These are phyloP conservation scores for Oryzias celebensis DNA, from an alignment of 2,113 vertebrate genomes.

Conservation along the genomic window DNA sequence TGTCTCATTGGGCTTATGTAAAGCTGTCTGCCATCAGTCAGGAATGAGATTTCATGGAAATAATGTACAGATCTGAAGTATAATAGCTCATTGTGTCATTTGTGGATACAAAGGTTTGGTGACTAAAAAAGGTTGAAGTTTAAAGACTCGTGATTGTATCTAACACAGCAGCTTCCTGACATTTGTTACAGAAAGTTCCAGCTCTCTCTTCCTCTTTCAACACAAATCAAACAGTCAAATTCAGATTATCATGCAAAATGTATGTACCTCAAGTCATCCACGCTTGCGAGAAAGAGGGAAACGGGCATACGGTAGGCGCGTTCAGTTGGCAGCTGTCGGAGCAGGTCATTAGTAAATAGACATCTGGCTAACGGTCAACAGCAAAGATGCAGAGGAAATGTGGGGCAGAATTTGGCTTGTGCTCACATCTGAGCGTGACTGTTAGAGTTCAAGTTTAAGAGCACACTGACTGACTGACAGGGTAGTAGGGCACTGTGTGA, in stretches of 20 bases:
- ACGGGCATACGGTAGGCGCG: conserved; percentile 6
- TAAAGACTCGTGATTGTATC: too few relatives aligned
- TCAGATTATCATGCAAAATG: neutral
- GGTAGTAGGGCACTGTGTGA: conserved; percentile 48
- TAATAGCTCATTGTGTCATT: neutral
- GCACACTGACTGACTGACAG: conserved; percentile 25
- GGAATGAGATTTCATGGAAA: too few relatives aligned
- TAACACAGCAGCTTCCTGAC: too few relatives aligned
- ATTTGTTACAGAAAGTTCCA: too few relatives aligned
- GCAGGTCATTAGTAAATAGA: conserved; percentile 55
- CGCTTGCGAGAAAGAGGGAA: conserved; percentile 4
- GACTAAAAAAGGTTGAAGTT: neutral
- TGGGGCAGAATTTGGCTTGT: conserved; percentile 38
- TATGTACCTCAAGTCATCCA: conserved; percentile 25
- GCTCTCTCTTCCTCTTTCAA: too few relatives aligned
- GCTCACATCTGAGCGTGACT: conserved; percentile 29
- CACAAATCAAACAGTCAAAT: conserved; percentile 4
- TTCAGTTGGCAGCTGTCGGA: conserved; percentile 45
- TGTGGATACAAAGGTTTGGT: conserved; percentile 4
- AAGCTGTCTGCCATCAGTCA: too few relatives aligned
- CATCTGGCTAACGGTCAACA: conserved; percentile 50
- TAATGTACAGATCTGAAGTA: too few relatives aligned
- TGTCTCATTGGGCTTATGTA: too few relatives aligned
- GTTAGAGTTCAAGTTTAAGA: conserved; percentile 10
- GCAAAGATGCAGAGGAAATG: conserved; percentile 37